Conservation (phyloP, 2,888 invertebrate genomes). For the Acleris holmiana region DNA sequence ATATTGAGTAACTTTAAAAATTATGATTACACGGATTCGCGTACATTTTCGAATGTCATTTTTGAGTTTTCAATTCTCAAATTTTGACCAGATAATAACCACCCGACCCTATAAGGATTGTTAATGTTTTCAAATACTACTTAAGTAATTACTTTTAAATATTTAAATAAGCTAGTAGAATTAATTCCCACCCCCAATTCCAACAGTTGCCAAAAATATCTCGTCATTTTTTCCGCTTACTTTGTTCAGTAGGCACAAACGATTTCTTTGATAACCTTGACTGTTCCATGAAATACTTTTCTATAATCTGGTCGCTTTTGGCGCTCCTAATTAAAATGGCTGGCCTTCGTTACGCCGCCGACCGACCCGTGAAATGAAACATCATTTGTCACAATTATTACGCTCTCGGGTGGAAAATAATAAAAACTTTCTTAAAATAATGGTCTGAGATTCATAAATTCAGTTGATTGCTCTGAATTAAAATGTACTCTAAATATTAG, state of each 20-base stretch:
- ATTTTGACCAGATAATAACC: too few species aligned
- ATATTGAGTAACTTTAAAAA: too few species aligned
- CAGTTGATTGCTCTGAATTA: too few species aligned
- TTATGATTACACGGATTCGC: too few species aligned
- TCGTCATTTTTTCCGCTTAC: background rate
- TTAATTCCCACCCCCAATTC: background rate
- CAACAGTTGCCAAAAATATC: background rate
- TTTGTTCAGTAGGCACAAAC: background rate
- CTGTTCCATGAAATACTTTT: constrained; percentile 26
- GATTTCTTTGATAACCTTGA: constrained; percentile 18
- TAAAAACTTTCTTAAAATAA: constrained; percentile 1
- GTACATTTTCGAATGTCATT: too few species aligned
- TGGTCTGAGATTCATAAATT: too few species aligned
- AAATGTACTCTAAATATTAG: too few species aligned
- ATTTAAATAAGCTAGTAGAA: too few species aligned
- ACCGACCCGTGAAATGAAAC: constrained; percentile 32
- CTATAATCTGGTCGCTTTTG: constrained; percentile 14
- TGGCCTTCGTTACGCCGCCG: constrained; percentile 19
- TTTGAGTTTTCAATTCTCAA: too few species aligned
- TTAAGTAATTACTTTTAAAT: too few species aligned
- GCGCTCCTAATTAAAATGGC: constrained; percentile 33
- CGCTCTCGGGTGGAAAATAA: constrained; percentile 19
- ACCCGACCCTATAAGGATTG: too few species aligned
- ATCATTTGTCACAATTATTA: constrained; percentile 37
- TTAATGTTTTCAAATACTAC: too few species aligned